phyloP scores from a whole-genome alignment of 1,140 invertebrate genomes.

The Conopomorpha cramerella region DNA sequence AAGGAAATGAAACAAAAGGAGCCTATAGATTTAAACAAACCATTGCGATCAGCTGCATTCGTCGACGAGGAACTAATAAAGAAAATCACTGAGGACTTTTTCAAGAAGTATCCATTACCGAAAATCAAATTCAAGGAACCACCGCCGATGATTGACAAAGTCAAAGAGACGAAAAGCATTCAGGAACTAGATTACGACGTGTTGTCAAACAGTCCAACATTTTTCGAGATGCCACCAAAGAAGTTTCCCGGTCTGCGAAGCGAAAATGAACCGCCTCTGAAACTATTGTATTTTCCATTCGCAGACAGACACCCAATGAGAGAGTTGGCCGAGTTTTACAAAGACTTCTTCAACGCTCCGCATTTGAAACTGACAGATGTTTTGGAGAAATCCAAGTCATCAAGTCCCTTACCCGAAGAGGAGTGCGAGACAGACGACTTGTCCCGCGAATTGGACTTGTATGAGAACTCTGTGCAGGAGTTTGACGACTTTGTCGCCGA shows the following conservation, averaged over 20 bases:
- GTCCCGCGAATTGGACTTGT: constrained; percentile 31
- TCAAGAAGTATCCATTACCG: constrained; percentile 32
- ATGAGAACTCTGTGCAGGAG: constrained; percentile 40
- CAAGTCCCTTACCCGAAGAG: constrained; percentile 15
- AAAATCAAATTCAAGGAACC: constrained; percentile 13
- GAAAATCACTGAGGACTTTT: constrained; percentile 32
- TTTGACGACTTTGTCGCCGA: constrained; percentile 48
- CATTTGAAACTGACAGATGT: constrained; percentile 35
- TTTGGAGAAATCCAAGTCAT: constrained; percentile 9
- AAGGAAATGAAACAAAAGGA: constrained; percentile 29
- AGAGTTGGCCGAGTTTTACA: constrained; percentile 50
- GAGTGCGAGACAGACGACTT: constrained; percentile 29
- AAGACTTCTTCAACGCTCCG: constrained; percentile 50
- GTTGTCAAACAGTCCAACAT: constrained; percentile 36
- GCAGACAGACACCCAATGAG: constrained; percentile 45
- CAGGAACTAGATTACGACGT: constrained; percentile 26
- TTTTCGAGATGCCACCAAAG: constrained; percentile 40
- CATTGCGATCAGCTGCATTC: constrained; percentile 37
- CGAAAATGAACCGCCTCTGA: constrained; percentile 39
- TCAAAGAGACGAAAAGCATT: constrained; percentile 26
- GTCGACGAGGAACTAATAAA: constrained; percentile 31
- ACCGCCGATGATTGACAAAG: constrained; percentile 13
- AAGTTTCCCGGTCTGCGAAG: constrained; percentile 40
- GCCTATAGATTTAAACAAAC: constrained; percentile 39
- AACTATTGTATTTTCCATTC: constrained; percentile 39